phyloP scores from a whole-genome alignment of 2,113 vertebrate species.

The Tachycineta bicolor region DNA sequence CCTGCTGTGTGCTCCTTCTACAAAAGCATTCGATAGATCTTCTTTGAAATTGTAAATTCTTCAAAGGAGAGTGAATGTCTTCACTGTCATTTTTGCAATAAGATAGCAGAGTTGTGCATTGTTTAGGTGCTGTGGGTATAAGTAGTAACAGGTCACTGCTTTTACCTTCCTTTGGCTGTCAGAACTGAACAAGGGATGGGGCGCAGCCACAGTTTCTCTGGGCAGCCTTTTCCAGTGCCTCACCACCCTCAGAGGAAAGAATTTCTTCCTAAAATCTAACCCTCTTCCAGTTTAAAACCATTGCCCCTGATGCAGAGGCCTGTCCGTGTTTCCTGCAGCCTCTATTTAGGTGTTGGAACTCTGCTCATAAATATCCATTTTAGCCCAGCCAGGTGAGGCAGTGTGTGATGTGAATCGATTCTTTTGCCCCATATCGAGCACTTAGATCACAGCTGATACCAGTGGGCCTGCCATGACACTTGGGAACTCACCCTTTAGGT shows the following conservation, averaged over 20 bases:
- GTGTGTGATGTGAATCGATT: neutral
- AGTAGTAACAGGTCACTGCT: neutral
- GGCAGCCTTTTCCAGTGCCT: neutral
- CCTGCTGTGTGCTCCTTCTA: neutral
- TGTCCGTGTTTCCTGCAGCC: neutral
- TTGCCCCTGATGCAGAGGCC: neutral
- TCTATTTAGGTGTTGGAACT: neutral
- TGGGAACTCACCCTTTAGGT: rapidly evolving
- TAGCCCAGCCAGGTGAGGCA: neutral
- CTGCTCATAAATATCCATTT: neutral
- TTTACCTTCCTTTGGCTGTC: neutral
- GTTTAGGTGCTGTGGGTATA: neutral
- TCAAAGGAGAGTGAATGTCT: neutral
- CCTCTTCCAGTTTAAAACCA: neutral
- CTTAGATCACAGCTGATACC: neutral
- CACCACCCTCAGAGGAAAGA: neutral
- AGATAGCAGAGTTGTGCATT: neutral
- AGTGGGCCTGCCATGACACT: neutral
- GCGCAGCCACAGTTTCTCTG: neutral
- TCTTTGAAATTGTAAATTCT: neutral
- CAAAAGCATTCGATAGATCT: neutral
- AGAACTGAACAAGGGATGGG: neutral
- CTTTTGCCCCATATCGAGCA: too few relatives aligned
- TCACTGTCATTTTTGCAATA: neutral
- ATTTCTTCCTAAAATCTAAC: neutral